A percentile compares a stretch with the other conserved stretches of the same genome.
Evolutionary conservation across 37 sponge, comb jelly and placozoan species (phyloP).

Genomic region (Oscarella lobularis): DNA sequence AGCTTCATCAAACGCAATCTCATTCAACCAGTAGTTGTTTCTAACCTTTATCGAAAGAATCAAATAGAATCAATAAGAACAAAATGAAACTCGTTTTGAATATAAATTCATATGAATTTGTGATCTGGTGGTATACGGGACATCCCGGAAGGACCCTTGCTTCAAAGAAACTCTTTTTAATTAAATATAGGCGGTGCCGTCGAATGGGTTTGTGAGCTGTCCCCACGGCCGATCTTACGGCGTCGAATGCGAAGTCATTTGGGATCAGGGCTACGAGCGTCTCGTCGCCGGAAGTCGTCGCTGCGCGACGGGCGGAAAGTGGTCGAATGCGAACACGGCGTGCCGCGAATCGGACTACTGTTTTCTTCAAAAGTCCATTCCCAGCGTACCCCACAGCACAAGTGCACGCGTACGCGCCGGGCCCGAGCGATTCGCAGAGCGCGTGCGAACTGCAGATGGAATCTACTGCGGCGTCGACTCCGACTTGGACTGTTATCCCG

Average conservation of each 20-base stretch:
- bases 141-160: background rate
- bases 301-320: background rate
- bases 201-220: too few relatives aligned
- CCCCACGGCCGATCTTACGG: background rate
- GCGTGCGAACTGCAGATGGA: background rate
- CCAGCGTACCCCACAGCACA: too few relatives aligned
- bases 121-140: too few relatives aligned
- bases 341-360: background rate
- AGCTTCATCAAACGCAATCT: too few relatives aligned
- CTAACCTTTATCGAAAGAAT: too few relatives aligned
- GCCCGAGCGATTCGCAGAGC: background rate
- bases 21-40: too few relatives aligned
- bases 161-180: too few relatives aligned
- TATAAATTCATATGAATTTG: too few relatives aligned
- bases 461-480: background rate
- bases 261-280: background rate
- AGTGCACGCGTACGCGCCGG: background rate
- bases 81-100: too few relatives aligned
- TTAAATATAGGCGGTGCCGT: too few relatives aligned
- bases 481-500: background rate
- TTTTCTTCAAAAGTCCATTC: background rate
- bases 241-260: background rate
- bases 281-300: background rate
- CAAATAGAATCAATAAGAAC: too few relatives aligned
- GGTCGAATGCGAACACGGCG: background rate